Evolutionary conservation across 1,140 invertebrate species (phyloP).

Genomic region (Battus philenor): DNA sequence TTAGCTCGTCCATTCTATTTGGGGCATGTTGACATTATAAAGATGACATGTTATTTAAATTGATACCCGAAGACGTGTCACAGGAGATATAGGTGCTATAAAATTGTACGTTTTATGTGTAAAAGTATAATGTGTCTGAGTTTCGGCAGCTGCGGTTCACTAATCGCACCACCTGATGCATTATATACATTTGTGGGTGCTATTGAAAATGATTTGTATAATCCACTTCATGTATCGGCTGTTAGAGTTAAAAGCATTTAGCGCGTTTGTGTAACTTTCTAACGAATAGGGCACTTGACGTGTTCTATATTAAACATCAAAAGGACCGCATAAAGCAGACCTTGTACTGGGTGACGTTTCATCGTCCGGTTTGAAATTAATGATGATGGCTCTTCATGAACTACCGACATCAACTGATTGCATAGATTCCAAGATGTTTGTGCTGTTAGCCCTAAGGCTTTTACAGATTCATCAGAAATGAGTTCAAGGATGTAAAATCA

Average conservation of each 20-base stretch:
- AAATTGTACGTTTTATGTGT: slow-evolving; percentile 32
- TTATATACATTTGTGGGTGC: not conserved
- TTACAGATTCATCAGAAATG: too few species aligned
- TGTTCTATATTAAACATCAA: slow-evolving; percentile 11
- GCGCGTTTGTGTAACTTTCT: slow-evolving; percentile 8
- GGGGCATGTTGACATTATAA: slow-evolving; percentile 28
- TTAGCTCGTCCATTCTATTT: slow-evolving; percentile 27
- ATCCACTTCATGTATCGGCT: too few species aligned
- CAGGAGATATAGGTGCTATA: slow-evolving; percentile 27
- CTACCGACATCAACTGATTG: too few species aligned
- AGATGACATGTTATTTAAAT: slow-evolving; percentile 34
- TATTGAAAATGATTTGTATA: not conserved
- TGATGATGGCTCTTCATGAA: too few species aligned
- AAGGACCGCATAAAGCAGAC: slow-evolving; percentile 4
- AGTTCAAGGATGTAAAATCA: too few species aligned
- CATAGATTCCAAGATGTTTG: too few species aligned
- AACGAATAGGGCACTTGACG: slow-evolving; percentile 3
- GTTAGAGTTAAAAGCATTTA: not conserved
- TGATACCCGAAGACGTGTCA: slow-evolving; percentile 17
- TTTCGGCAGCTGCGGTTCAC: slow-evolving; percentile 19
- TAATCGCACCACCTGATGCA: slow-evolving; percentile 17
- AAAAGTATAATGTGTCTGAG: slow-evolving; percentile 18
- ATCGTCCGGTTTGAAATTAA: too few species aligned
- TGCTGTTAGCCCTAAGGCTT: too few species aligned
- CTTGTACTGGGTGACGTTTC: too few species aligned